These are phyloP conservation scores for Eupithecia dodoneata DNA, from an alignment of 2,888 invertebrate genomes.

Conservation along the genomic window DNA sequence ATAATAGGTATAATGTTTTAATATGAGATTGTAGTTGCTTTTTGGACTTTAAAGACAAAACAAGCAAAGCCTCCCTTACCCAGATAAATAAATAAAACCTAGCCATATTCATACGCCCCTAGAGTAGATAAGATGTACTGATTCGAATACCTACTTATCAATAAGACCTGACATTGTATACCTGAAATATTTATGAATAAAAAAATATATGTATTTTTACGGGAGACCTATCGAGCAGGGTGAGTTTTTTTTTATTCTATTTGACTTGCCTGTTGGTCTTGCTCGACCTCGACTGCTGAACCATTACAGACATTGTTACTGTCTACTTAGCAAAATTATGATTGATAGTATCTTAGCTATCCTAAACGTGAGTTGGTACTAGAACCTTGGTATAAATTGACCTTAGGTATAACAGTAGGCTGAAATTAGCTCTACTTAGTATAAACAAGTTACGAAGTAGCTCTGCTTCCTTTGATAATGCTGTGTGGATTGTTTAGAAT, in stretches of 20 bases:
- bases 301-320: neutral
- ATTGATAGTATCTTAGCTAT: constrained; percentile 14
- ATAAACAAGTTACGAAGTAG: too few species aligned
- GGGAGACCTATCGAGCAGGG: neutral
- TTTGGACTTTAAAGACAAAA: neutral
- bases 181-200: too few species aligned
- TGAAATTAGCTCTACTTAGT: too few species aligned
- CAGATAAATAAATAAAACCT: too few species aligned
- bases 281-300: neutral
- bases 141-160: too few species aligned
- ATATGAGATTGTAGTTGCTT: too few species aligned
- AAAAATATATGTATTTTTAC: neutral
- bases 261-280: neutral
- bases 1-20: too few species aligned
- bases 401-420: neutral
- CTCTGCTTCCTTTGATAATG: too few species aligned
- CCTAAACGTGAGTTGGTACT: neutral
- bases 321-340: constrained; percentile 10
- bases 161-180: too few species aligned
- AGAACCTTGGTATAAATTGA: neutral
- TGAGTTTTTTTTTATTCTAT: neutral
- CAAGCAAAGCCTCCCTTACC: neutral
- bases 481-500: too few species aligned
- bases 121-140: too few species aligned
- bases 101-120: too few species aligned